Evolutionary conservation across 2,888 invertebrate species (phyloP), one percentile per base, ranked within the genome.

Genomic region (Drosophila pseudotalamancana): DNA sequence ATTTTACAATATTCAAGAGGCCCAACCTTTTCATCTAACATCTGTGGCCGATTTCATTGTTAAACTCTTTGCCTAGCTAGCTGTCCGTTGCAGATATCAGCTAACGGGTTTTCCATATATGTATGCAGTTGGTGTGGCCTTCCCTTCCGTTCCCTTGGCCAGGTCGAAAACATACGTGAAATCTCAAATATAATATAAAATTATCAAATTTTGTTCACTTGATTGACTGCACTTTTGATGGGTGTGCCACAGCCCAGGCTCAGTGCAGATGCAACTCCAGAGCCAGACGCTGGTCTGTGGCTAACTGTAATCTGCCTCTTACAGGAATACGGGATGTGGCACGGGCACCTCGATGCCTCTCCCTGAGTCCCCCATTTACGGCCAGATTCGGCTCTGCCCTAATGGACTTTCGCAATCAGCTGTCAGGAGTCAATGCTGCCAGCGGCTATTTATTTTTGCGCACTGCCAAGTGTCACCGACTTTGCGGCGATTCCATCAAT

Each of bases 381-480:
- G 39, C 3, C 39, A n/a, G n/a, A n/a, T n/a, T n/a, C 32, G 25
- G 27, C 18, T 12, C n/a, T 48, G 62, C 59, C 63, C 81, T 84
- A 84, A 84, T 84, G 84, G 88, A 84, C 83, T 84, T 84, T 88
- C 63, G 84, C 87, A 84, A 86, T 84, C 84, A 86, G 84, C 88
- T 84, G 84, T 84, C 84, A 86, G 84, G 86, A 88, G 84, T 84
- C 84, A 84, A 72, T 88, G 80, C 60, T 51, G 73, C 77, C 65
- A 55, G 62, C 72, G 83, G 78, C 81, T 87, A 84, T 87, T 87
- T 82, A 87, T 87, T 84, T 82, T 81, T 82, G 83, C 83, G 51
- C 79, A 72, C 65, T 72, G 77, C 87, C 85, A 88, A 84, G 71
- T 84, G 88, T 88, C 84, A 83, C 74, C 88, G 84, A 79, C 77